A percentile compares a stretch with the other conserved stretches of the same genome.
phyloP scores from a whole-genome alignment of 1,140 invertebrate genomes.

The Scaptomyza graminum region DNA sequence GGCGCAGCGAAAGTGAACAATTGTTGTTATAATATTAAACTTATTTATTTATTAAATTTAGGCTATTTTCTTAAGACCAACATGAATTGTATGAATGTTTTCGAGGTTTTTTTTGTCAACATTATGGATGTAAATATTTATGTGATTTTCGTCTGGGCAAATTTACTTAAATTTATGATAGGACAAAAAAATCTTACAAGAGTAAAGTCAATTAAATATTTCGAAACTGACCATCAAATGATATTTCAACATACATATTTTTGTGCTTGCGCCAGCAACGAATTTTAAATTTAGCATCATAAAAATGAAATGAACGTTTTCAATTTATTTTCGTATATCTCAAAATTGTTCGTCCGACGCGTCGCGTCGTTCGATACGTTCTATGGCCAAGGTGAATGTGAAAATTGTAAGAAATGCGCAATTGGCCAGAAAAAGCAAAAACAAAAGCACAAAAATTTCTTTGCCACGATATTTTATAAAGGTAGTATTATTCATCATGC shows the following conservation, averaged over 20 bases:
- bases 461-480: conserved; percentile 10
- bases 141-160: conserved; percentile 17
- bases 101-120: conserved; percentile 48
- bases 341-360: conserved; percentile 43
- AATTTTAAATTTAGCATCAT: conserved; percentile 71
- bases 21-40: conserved; percentile 55
- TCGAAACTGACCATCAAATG: conserved; percentile 78
- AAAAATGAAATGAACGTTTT: conserved; percentile 36
- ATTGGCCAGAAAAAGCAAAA: conserved; percentile 40
- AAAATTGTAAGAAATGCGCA: conserved; percentile 71
- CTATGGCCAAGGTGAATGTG: conserved; percentile 66
- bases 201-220: conserved; percentile 66
- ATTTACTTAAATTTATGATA: conserved; percentile 58
- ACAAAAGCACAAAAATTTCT: conserved; percentile 1
- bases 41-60: conserved; percentile 55
- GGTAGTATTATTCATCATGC: conserved; percentile 31
- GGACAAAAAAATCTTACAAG: conserved; percentile 42
- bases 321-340: conserved; percentile 55
- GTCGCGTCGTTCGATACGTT: conserved; percentile 24
- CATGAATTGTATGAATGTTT: conserved; percentile 21
- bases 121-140: conserved; percentile 23
- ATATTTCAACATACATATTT: conserved; percentile 80
- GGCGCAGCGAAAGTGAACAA: conserved; percentile 66
- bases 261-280: conserved; percentile 66
- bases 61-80: conserved; percentile 43